Base-by-base conservation (phyloP, 2,797 vertebrate genomes). In the Danio choprae region DNA sequence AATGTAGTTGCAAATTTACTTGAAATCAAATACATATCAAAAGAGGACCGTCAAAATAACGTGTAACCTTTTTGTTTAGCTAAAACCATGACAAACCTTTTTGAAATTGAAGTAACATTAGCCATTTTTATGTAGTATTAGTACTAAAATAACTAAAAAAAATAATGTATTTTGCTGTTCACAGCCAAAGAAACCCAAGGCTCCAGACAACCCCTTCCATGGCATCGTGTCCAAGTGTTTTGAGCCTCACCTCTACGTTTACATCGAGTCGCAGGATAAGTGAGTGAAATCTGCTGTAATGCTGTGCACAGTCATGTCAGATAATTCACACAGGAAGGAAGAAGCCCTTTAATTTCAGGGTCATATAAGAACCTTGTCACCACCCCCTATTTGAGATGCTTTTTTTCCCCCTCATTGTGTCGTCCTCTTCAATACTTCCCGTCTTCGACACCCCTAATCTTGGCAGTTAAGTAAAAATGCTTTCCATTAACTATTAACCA, bases 221-320 rank as follows among this genome's bases (percentile, higher is more conserved):
- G 97, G 97, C 87, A 96, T 99, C 38, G 93, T 99, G 88, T 99
- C 98, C 90, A 99, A 99, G 93, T 99, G 98, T 88, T 99, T 99
- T 85, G 98, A 99, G 85, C 97, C 98, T 87, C 98, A 99, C 89
- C 96, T 99, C 22, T 99, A 98, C 0, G 98, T 99, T 83, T 99
- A 99, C 82, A 99, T 99, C 1, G 97, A 99, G 88, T 99, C 98
- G 73, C 98, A 99, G 90, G 97, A 99, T 94, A 99, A 95, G 98
- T 99, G 87, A 97, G 97, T 95, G 46, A 41, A 73, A 44, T 59
- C 3, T 73, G 18, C 20, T 58, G 41, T 8, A 59, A 36, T 3
- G 6, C 44, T 58, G 46, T 44, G 11, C 51, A 15, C 53, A 72
- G 4, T 58, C 53, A 43, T 22, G 41, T 73, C 53, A 29, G 11